These are phyloP conservation scores for Syngnathus floridae DNA, from an alignment of 2,113 vertebrate species.

Conservation along the genomic window DNA sequence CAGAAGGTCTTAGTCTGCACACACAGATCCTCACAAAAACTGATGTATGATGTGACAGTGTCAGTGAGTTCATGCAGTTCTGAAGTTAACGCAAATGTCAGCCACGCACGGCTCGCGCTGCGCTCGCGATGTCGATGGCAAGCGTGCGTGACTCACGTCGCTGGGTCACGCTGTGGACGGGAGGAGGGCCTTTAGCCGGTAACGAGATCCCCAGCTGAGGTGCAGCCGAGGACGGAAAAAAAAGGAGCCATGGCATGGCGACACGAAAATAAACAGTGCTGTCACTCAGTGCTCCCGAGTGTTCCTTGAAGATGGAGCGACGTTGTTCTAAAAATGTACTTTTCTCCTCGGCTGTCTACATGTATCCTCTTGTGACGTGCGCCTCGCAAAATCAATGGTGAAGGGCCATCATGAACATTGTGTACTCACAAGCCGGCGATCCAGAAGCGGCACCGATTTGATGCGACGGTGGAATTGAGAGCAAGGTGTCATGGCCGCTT, in stretches of 20 bases:
- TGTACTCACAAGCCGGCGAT: conserved; percentile 7
- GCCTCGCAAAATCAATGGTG: conserved; percentile 4
- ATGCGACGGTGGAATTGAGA: conserved; percentile 1
- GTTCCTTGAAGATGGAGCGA: background rate
- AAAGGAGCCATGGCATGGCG: conserved; percentile 9
- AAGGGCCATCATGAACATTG: conserved; percentile 20
- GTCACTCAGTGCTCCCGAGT: background rate
- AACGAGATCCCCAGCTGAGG: conserved; percentile 50
- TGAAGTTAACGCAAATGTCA: conserved; percentile 1
- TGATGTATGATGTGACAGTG: too few relatives aligned
- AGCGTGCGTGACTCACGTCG: conserved; percentile 28
- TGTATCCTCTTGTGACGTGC: background rate
- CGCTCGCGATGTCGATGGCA: background rate
- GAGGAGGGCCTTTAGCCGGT: conserved; percentile 47
- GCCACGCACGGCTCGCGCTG: conserved; percentile 2
- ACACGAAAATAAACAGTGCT: conserved; percentile 4
- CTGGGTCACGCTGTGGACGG: conserved; percentile 45
- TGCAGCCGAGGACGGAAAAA: conserved; percentile 16
- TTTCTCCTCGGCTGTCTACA: background rate
- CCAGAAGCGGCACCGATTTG: conserved; percentile 14
- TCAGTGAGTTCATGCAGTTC: too few relatives aligned
- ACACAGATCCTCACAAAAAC: too few relatives aligned
- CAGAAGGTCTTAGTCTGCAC: too few relatives aligned
- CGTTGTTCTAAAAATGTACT: background rate
- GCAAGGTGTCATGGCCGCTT: background rate